These are phyloP conservation scores for Trachops cirrhosus DNA, from an alignment of 2,797 vertebrate genomes.

Conservation along the genomic window DNA sequence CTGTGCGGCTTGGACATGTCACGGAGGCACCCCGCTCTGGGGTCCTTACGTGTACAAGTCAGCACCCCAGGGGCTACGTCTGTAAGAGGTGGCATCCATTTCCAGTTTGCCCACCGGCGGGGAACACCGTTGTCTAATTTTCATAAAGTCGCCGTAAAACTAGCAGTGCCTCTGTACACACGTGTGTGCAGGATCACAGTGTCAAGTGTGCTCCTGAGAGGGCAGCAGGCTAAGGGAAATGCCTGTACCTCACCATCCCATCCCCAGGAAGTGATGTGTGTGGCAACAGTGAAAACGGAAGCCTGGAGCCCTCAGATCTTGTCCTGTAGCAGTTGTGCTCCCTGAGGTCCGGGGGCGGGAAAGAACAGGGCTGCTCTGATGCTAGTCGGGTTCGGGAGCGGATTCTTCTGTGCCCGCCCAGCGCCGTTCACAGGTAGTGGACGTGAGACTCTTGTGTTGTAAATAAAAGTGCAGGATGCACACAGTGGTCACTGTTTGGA, in stretches of 20 bases:
- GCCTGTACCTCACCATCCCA: no score
- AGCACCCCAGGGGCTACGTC: not conserved
- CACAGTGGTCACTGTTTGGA: not conserved
- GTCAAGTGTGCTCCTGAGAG: no score
- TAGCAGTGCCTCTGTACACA: no score
- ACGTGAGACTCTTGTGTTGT: not conserved
- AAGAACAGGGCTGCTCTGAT: no score
- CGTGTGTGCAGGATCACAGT: no score
- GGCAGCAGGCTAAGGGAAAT: no score
- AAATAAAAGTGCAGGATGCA: no score
- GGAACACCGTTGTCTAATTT: no score
- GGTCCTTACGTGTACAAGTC: not conserved
- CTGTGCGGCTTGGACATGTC: not conserved
- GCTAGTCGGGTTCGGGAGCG: rapidly evolving
- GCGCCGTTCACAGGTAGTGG: not conserved
- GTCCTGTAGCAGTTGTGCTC: not conserved
- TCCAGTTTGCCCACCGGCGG: not conserved
- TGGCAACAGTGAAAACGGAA: no score
- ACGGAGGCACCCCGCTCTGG: not conserved
- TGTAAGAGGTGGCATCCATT: not conserved
- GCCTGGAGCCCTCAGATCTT: not conserved
- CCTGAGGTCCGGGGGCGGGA: no score
- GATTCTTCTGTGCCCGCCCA: not conserved
- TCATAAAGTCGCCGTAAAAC: no score
- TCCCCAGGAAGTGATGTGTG: no score